Base-by-base conservation (phyloP, 64 coral and sea anemone species). In the Catalaphyllia jardinei region DNA sequence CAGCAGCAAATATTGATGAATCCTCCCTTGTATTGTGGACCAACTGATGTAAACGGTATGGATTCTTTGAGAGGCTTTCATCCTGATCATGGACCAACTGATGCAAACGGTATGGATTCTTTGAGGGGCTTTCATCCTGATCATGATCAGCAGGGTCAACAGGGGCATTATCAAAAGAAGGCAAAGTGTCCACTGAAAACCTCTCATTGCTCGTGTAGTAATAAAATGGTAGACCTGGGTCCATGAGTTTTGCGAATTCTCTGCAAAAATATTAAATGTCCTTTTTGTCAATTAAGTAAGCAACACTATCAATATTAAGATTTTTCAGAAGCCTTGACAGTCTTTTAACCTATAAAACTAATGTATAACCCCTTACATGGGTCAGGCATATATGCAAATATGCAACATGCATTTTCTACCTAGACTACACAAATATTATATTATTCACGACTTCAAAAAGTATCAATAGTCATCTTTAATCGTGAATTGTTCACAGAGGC, bases 211-310 rank as follows among this genome's bases (percentile, higher is more conserved):
- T 8, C 19, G 90, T 86, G 22, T 62, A 35, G 81, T 69, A 92
- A 55, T 86, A 92, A 1, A 92, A 92, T 10, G 82, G 90, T 17
- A 92, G 69, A 5, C 86, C 82, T 0, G 80, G 71, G 50, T 72
- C 75, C 42, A 92, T 92, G 20, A 82, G 39, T 77, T 92, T 92
- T n/a, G 59, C 65, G 59, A 86, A 86, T 60, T 92, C 81, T 51
- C 75, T 79, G 71, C 24, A 60, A 87, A 57, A 49, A 74, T 71
- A 52, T n/a, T n/a, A n/a, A n/a, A n/a, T n/a, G n/a, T n/a, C n/a
- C n/a, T n/a, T n/a, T n/a, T n/a, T n/a, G n/a, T n/a, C n/a, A n/a
- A n/a, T n/a, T n/a, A n/a, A n/a, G n/a, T n/a, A 10, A 52, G 50
- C 50, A 52, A 52, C 50, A 71, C 28, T 27, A 71, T 27, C 6